Conservation (phyloP, 1,140 invertebrate species). For the Idris sp. region DNA sequence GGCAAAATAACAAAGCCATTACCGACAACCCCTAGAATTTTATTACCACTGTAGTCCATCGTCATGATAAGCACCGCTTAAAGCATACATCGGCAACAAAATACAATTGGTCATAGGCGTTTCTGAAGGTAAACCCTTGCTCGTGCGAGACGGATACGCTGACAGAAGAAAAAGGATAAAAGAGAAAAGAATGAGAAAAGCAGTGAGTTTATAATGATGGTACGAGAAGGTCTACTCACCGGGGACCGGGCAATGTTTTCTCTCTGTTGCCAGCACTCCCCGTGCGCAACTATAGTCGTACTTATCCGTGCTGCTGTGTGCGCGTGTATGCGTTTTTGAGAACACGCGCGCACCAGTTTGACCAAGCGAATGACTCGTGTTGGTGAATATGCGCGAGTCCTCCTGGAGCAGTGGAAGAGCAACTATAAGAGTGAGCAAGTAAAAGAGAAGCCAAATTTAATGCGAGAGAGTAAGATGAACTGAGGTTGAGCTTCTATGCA, state of each 20-base stretch:
- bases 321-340: neutral
- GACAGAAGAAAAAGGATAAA: constrained; percentile 39
- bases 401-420: too few relatives aligned
- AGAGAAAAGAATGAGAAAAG: constrained; percentile 51
- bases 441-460: too few relatives aligned
- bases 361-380: constrained; percentile 52
- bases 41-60: constrained; percentile 39
- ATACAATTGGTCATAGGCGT: constrained; percentile 28
- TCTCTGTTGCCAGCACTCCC: constrained; percentile 40
- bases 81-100: constrained; percentile 39
- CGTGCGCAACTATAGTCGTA: constrained; percentile 3
- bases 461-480: too few relatives aligned
- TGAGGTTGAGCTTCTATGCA: too few relatives aligned
- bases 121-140: constrained; percentile 18
- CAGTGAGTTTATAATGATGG: constrained; percentile 70
- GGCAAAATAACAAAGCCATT: constrained; percentile 34
- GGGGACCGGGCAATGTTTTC: constrained; percentile 63
- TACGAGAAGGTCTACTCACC: constrained; percentile 65
- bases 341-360: constrained; percentile 35
- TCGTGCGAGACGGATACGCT: constrained; percentile 32
- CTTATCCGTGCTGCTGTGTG: constrained; percentile 7
- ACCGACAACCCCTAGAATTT: constrained; percentile 42
- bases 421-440: constrained; percentile 12
- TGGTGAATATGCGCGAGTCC: constrained; percentile 33
- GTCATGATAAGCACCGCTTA: constrained; percentile 43